Conservation (phyloP, 2,888 invertebrate species). For the Pseudeuparius sepicola region DNA sequence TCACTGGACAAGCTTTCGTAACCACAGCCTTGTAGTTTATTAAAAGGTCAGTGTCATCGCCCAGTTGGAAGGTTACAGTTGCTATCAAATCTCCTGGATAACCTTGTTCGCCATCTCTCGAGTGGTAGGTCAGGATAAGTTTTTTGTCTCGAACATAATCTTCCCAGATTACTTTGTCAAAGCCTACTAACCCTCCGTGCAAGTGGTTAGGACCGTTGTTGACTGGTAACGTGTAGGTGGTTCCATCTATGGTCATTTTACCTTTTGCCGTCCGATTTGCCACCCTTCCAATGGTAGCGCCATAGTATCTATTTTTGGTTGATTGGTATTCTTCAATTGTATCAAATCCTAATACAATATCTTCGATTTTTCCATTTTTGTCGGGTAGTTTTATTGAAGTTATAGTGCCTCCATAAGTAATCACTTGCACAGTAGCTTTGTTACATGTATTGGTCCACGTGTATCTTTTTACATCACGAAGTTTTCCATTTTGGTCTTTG, state of each 20-base stretch:
- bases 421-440: conserved; percentile 54
- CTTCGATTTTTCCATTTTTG: conserved; percentile 20
- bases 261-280: conserved; percentile 37
- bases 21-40: conserved; percentile 68
- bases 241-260: conserved; percentile 56
- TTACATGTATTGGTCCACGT: conserved; percentile 59
- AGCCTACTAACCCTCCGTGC: conserved; percentile 78
- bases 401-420: conserved; percentile 78
- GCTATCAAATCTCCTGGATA: conserved; percentile 77
- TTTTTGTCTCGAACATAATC: conserved; percentile 29
- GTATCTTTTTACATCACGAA: conserved; percentile 45
- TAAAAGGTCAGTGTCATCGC: conserved; percentile 60
- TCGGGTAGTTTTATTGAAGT: conserved; percentile 67
- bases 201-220: conserved; percentile 64
- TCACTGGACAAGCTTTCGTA: conserved; percentile 71
- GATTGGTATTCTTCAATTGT: conserved; percentile 21
- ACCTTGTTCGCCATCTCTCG: conserved; percentile 73
- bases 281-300: conserved; percentile 23
- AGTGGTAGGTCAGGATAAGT: conserved; percentile 65
- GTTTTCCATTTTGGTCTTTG: conserved; percentile 31
- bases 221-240: conserved; percentile 54
- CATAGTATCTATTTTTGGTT: conserved; percentile 22
- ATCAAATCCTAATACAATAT: conserved; percentile 23
- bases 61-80: conserved; percentile 60
- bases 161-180: conserved; percentile 50